A percentile compares a stretch with the other conserved stretches of the same genome.
Conservation (phyloP, 2,888 invertebrate genomes). For the Hemithea aestivaria region DNA sequence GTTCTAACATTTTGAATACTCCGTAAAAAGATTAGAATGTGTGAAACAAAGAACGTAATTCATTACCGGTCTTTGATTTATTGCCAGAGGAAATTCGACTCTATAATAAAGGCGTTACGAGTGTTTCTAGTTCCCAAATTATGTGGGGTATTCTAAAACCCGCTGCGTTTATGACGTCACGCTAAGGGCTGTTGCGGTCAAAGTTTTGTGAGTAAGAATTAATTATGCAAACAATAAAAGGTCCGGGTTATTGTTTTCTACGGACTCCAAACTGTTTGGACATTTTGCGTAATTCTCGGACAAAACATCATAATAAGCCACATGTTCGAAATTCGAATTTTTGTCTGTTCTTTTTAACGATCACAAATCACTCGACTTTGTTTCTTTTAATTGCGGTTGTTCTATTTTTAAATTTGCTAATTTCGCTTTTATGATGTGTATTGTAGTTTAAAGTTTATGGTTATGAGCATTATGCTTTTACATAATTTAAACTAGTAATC, state of each 20-base stretch:
- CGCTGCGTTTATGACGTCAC: slow-evolving; percentile 69
- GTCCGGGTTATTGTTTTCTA: slow-evolving; percentile 62
- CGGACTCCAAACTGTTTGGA: slow-evolving; percentile 62
- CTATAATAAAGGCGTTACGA: slow-evolving; percentile 27
- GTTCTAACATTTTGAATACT: slow-evolving; percentile 40
- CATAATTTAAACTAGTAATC: no score
- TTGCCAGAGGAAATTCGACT: slow-evolving; percentile 19
- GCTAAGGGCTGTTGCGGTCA: slow-evolving; percentile 60
- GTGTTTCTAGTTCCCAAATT: slow-evolving; percentile 11
- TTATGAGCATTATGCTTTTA: no score
- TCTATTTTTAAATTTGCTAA: no score
- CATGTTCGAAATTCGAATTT: slow-evolving; percentile 32
- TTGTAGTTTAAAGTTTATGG: no score
- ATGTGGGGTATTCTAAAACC: slow-evolving; percentile 39
- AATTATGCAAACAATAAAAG: slow-evolving; percentile 74
- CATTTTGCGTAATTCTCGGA: slow-evolving; percentile 70
- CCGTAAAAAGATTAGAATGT: slow-evolving; percentile 59
- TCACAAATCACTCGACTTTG: slow-evolving; percentile 1
- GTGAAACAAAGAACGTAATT: slow-evolving; percentile 46
- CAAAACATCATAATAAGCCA: slow-evolving; percentile 48
- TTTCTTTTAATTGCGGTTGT: background rate
- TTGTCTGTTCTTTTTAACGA: slow-evolving; percentile 18
- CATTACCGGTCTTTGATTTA: slow-evolving; percentile 18
- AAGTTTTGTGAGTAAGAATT: slow-evolving; percentile 61
- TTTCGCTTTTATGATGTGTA: no score